phyloP scores from a whole-genome alignment of 2,797 vertebrate species.

The Pelochelys cantorii region DNA sequence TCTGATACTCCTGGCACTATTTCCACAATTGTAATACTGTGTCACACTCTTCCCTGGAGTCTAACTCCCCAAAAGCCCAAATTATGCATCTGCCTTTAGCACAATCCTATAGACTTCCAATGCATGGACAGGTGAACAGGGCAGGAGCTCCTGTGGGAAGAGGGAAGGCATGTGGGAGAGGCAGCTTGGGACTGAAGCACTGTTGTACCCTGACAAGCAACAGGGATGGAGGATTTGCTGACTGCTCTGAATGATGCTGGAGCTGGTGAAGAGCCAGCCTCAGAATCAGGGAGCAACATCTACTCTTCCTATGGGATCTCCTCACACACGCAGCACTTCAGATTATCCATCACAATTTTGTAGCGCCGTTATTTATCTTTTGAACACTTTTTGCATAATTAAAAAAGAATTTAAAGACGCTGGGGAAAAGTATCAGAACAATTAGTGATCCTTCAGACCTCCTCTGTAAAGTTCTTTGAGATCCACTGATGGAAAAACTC shows the following conservation, averaged over 20 bases:
- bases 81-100: background rate
- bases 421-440: background rate
- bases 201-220: too few relatives aligned
- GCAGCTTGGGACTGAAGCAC: too few relatives aligned
- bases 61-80: background rate
- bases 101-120: background rate
- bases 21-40: background rate
- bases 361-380: background rate
- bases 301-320: too few relatives aligned
- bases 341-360: background rate
- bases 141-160: too few relatives aligned
- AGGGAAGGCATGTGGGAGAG: too few relatives aligned
- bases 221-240: too few relatives aligned
- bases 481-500: background rate
- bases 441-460: background rate
- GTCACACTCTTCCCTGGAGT: too few relatives aligned
- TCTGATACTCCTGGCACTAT: background rate
- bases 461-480: background rate
- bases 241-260: too few relatives aligned
- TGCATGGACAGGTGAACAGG: too few relatives aligned
- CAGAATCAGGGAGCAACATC: too few relatives aligned
- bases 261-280: too few relatives aligned
- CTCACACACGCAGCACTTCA: too few relatives aligned
- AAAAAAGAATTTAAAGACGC: rapidly evolving
- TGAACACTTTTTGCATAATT: rapidly evolving